Evolutionary conservation across 1,140 invertebrate genomes (phyloP), one percentile per base, ranked within the genome.

Genomic region (Bilobella aurantiaca): DNA sequence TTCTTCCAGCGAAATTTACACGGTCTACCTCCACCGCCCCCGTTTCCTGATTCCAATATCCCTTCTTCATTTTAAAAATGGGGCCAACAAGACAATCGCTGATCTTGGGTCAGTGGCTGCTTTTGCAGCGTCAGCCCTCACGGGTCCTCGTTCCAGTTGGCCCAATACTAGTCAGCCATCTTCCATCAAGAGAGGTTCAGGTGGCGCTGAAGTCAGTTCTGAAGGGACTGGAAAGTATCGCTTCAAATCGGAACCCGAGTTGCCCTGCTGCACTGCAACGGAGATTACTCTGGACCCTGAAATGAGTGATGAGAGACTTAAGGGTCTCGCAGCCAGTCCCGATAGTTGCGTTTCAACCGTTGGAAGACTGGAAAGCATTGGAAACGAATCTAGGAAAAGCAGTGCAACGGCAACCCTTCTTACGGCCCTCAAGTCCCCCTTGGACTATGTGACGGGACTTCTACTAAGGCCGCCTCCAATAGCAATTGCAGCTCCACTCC

Each of bases 101-200:
- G 25, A n/a, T 30, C 30, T 28, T 21, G 21, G 30, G 8, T 32
- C 62, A 21, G 34, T 61, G 12, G 14, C 58, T 3, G 46, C 66
- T 14, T 23, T 47, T 3, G 57, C 42, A 3, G 85, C 87, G 21
- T 77, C 87, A 21, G 86, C 86, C 0, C 85, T 86, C 25, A 85
- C 87, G 30, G 87, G 87, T 62, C 86, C 87, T 0, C 77, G 86
- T 62, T 86, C 85, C 3, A 86, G 84, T 74, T 87, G 85, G 86
- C 86, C 86, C 23, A 62, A 57, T 49, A 62, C 46, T 46, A 53
- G 21, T 5, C 8, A 53, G 12, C 8, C 37, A 61, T 29, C 63
- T 62, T 27, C 23, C 61, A 2, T 14, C 49, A 42, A 18, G 34
- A 42, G 18, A 42, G 18, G 18, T 25, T 37, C 77, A 69, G 69